Base-by-base conservation (phyloP, 2,888 invertebrate genomes). In the Harpagoxenus sublaevis region DNA sequence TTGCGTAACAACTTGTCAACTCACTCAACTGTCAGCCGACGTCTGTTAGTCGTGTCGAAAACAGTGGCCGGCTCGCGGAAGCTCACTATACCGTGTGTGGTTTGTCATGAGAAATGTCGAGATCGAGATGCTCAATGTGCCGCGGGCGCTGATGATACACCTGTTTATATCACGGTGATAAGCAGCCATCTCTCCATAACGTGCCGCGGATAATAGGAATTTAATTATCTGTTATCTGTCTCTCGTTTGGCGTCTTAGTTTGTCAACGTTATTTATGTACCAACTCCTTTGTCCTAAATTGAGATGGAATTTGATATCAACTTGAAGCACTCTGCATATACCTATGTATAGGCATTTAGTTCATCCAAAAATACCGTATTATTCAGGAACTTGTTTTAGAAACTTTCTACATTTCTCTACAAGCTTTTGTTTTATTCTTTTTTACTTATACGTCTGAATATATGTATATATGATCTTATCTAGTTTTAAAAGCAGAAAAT, bases 91-190 rank as follows among this genome's bases (percentile, higher is more conserved):
- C 23, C 23, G 48, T 5, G 10, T 35, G 35, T 3, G 23, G 18
- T 65, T 23, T 28, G 28, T 77, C 31, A 8, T 28, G 65, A 77
- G 15, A 23, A 23, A 45, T 28, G 51, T 63, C 75, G 63, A 0
- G 8, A 48, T 35, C 75, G 63, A 0, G 8, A 48, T 35, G 35
- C 39, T 39, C 3, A 39, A 28, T 77, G 75, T 53, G 42, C 18
- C 28, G 65, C 35, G 51, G 39, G 51, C 53, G 23, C 35, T 35
- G 65, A 53, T 18, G 65, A 10, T 65, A 53, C 53, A 63, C 51
- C 75, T 77, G 77, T 39, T 65, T 77, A 65, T 77, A 65, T 77
- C 65, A 39, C 39, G 12, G 28, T 12, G 77, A 77, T 77, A 77
- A 77, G 63, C 77, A 18, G 23, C 35, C 48, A 42, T 51, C 23